phyloP scores from a whole-genome alignment of 2,888 invertebrate species.

The Marronus borbonicus region DNA sequence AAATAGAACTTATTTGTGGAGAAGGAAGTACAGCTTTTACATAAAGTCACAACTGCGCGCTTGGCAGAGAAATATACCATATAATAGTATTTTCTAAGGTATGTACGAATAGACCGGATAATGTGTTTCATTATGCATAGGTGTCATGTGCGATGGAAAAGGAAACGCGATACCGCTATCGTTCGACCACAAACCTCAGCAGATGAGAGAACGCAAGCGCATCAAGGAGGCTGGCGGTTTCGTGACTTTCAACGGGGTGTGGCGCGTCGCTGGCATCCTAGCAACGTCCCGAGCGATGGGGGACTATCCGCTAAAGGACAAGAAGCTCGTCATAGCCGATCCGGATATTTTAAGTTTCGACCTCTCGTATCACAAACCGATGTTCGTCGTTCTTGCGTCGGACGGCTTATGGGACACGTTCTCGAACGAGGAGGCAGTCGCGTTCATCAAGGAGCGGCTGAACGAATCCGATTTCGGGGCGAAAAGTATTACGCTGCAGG shows the following conservation, averaged over 20 bases:
- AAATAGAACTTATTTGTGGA: too few relatives aligned
- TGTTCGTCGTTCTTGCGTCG: conserved; percentile 93
- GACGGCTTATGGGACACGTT: conserved; percentile 99
- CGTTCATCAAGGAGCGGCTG: conserved; percentile 88
- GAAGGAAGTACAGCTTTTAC: too few relatives aligned
- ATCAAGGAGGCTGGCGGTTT: conserved; percentile 97
- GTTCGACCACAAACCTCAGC: conserved; percentile 97
- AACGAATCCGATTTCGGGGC: conserved; percentile 92
- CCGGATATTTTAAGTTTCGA: conserved; percentile 96
- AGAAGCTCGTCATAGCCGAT: conserved; percentile 94
- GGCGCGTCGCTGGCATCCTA: conserved; percentile 95
- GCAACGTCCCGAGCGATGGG: conserved; percentile 96
- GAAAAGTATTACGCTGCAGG: conserved; percentile 91
- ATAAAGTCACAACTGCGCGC: too few relatives aligned
- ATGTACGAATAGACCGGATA: too few relatives aligned
- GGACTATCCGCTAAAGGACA: conserved; percentile 95
- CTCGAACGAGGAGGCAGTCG: conserved; percentile 94
- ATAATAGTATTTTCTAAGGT: too few relatives aligned
- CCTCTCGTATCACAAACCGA: conserved; percentile 87
- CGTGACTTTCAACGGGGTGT: conserved; percentile 95
- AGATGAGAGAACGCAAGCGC: conserved; percentile 92
- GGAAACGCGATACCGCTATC: conserved; percentile 94
- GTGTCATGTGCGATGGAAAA: conserved; percentile 93
- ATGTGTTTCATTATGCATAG: background rate
- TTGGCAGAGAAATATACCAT: too few relatives aligned